Evolutionary conservation across 2,888 invertebrate genomes (phyloP).

Genomic region (Aphidoletes aphidimyza): DNA sequence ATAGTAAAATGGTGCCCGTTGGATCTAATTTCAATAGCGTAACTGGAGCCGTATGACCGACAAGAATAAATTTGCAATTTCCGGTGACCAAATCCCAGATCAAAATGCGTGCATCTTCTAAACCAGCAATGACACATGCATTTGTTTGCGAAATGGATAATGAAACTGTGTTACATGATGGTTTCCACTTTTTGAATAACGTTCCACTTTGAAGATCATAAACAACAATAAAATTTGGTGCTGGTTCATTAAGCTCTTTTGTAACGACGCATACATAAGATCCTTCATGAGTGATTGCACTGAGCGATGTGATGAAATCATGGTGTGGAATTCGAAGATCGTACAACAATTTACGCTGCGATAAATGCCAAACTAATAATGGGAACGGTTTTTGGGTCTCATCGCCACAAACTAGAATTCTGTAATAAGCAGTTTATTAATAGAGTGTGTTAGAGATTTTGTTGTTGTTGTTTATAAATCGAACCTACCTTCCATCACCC

Average conservation of each 20-base stretch:
- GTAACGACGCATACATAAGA: slow-evolving; percentile 79
- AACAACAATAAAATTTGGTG: slow-evolving; percentile 89
- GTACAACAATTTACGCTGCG: slow-evolving; percentile 84
- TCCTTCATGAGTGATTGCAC: slow-evolving; percentile 87
- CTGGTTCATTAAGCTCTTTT: slow-evolving; percentile 78
- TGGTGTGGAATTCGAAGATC: slow-evolving; percentile 90
- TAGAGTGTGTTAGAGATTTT: background rate
- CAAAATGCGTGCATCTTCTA: slow-evolving; percentile 83
- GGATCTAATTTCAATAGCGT: slow-evolving; percentile 79
- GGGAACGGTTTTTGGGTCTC: slow-evolving; percentile 94
- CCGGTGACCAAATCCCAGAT: slow-evolving; percentile 90
- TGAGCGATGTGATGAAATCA: slow-evolving; percentile 84
- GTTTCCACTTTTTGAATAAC: slow-evolving; percentile 92
- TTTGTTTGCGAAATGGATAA: slow-evolving; percentile 85
- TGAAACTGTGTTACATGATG: slow-evolving; percentile 83
- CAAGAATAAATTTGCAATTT: slow-evolving; percentile 80
- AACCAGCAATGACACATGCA: slow-evolving; percentile 84
- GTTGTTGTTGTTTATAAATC: background rate
- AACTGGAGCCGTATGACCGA: slow-evolving; percentile 83
- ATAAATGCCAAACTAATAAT: slow-evolving; percentile 87
- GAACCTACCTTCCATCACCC: slow-evolving; percentile 83
- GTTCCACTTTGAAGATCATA: slow-evolving; percentile 92
- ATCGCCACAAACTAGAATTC: slow-evolving; percentile 88
- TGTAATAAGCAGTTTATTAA: slow-evolving; percentile 62
- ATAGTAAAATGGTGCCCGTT: slow-evolving; percentile 77